These are phyloP conservation scores for Archilochus colubris DNA, from an alignment of 2,113 vertebrate species.

Conservation along the genomic window DNA sequence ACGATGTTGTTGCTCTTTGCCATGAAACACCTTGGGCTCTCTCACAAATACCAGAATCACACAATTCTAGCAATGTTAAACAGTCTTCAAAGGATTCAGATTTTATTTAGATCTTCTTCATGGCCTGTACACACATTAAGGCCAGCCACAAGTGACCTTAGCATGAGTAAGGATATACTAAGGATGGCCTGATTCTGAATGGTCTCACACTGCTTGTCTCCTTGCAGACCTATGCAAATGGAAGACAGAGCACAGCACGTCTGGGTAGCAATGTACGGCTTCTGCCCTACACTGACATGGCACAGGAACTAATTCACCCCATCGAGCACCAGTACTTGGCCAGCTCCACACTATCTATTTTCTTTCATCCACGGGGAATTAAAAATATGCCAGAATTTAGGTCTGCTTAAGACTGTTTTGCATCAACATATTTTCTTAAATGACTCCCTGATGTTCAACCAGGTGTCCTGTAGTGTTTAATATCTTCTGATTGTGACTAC, in stretches of 20 bases:
- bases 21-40: background rate
- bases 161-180: background rate
- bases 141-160: background rate
- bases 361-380: background rate
- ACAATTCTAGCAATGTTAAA: background rate
- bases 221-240: background rate
- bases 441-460: background rate
- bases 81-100: background rate
- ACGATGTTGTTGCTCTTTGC: background rate
- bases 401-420: background rate
- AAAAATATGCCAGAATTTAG: background rate
- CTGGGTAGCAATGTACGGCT: background rate
- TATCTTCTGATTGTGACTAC: background rate
- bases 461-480: background rate
- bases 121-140: background rate
- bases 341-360: background rate
- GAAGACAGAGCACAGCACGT: background rate
- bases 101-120: background rate
- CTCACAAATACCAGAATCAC: background rate
- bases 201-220: background rate
- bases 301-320: background rate
- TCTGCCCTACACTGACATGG: background rate
- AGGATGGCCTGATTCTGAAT: background rate
- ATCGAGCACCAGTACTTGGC: background rate
- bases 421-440: background rate